These are phyloP conservation scores for Ceratosolen fusciceps DNA, from an alignment of 1,140 invertebrate species.

Conservation along the genomic window DNA sequence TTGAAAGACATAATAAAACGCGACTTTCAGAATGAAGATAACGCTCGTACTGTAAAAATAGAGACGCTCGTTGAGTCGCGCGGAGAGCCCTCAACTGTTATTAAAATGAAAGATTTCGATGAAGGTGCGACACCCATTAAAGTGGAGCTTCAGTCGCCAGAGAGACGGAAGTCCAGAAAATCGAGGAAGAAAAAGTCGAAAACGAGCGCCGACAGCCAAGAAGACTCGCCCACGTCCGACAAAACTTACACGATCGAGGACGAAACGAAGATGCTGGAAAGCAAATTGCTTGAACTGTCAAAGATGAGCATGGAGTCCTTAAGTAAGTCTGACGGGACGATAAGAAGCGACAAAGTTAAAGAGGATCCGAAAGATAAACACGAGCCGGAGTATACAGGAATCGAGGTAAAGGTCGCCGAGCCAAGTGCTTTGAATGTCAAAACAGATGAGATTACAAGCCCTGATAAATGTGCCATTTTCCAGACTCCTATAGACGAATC, in stretches of 20 bases:
- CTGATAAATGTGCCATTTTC: constrained; percentile 58
- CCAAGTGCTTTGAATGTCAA: constrained; percentile 20
- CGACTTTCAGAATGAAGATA: neutral
- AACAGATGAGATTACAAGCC: constrained; percentile 57
- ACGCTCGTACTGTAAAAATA: neutral
- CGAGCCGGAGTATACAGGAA: constrained; percentile 49
- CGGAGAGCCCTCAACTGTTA: neutral
- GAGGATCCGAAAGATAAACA: constrained; percentile 50
- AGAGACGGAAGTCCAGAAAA: constrained; percentile 29
- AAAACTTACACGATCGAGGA: constrained; percentile 42
- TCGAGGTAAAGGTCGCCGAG: constrained; percentile 57
- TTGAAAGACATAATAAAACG: neutral
- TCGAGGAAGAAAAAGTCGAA: constrained; percentile 24
- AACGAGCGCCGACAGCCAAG: neutral
- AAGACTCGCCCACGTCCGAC: constrained; percentile 26
- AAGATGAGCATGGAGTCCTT: neutral
- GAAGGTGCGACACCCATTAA: neutral
- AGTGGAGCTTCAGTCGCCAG: neutral
- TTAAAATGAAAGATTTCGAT: neutral
- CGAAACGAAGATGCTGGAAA: neutral
- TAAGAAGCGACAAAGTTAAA: constrained; percentile 19
- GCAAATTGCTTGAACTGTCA: neutral
- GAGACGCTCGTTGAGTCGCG: neutral
- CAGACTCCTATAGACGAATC: constrained; percentile 57
- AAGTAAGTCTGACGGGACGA: constrained; percentile 34